Evolutionary conservation across 2,113 vertebrate genomes (phyloP).

Genomic region (Perca flavescens): DNA sequence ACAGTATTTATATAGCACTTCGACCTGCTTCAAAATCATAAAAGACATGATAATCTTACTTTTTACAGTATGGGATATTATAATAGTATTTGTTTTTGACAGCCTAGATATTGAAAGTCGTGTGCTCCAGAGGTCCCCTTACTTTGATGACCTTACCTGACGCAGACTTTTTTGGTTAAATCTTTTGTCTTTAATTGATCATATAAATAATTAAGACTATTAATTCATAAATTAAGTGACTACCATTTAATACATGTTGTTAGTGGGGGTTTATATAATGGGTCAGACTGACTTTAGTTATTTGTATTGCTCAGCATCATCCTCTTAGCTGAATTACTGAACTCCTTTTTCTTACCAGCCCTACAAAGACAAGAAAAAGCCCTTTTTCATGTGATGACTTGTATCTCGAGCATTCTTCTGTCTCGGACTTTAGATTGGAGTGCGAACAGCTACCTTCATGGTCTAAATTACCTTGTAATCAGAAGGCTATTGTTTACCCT

Average conservation of each 20-base stretch:
- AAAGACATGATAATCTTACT: too few relatives aligned
- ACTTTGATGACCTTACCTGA: neutral
- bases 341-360: neutral
- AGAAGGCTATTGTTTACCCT: conserved; percentile 31
- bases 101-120: neutral
- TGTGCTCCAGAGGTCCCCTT: neutral
- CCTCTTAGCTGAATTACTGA: too few relatives aligned
- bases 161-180: neutral
- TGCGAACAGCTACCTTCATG: conserved; percentile 26
- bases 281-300: neutral
- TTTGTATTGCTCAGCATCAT: neutral
- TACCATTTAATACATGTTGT: neutral
- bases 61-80: too few relatives aligned
- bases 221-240: neutral
- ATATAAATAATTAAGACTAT: neutral
- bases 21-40: too few relatives aligned
- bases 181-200: neutral
- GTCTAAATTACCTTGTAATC: conserved; percentile 45
- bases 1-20: too few relatives aligned
- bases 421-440: conserved; percentile 6
- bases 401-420: neutral
- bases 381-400: neutral
- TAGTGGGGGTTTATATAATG: neutral
- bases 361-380: neutral
- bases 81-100: neutral